Evolutionary conservation across 2,113 vertebrate species (phyloP).

Genomic region (human): DNA sequence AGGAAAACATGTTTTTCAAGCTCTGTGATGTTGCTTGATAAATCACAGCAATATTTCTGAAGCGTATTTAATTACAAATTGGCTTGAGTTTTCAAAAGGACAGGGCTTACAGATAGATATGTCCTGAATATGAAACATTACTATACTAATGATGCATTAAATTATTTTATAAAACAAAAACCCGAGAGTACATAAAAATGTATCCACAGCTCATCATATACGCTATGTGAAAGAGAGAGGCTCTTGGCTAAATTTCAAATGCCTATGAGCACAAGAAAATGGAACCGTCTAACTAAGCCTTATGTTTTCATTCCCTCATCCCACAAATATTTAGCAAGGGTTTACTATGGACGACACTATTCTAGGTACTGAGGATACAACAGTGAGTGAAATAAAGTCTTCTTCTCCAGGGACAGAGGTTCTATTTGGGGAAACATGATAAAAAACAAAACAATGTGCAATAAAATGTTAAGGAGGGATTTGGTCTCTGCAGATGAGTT

Average conservation of each 20-base stretch:
- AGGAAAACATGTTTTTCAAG: slow-evolving; percentile 45
- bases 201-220: neutral
- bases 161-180: neutral
- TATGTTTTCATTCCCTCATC: neutral
- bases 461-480: neutral
- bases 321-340: neutral
- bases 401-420: neutral
- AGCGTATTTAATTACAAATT: slow-evolving; percentile 53
- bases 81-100: slow-evolving; percentile 44
- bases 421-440: neutral
- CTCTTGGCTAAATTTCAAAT: neutral
- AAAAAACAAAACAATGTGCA: neutral
- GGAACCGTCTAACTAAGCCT: neutral
- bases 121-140: neutral
- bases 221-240: neutral
- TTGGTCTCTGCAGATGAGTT: neutral
- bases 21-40: neutral
- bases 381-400: neutral
- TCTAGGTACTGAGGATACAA: neutral
- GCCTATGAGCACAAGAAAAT: neutral
- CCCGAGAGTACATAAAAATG: neutral
- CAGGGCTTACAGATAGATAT: neutral
- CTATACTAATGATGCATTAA: neutral
- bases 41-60: slow-evolving; percentile 41
- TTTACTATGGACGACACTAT: neutral